These are phyloP conservation scores for Heliconius cydno DNA, from an alignment of 2,888 invertebrate genomes.

Conservation along the genomic window DNA sequence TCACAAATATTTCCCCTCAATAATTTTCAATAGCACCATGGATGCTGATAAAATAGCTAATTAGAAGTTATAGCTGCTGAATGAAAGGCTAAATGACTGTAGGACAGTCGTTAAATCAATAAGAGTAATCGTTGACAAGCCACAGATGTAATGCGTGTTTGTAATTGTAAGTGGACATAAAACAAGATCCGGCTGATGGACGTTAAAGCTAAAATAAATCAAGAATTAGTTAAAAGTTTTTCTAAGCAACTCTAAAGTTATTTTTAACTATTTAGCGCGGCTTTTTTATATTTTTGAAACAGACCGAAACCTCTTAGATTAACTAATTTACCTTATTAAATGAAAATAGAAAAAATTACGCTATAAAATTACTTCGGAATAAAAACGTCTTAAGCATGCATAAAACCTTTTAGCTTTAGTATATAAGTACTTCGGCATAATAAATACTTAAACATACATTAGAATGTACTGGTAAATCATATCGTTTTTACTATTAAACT, in stretches of 20 bases:
- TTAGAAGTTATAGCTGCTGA: slow-evolving; percentile 73
- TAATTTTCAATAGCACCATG: not conserved
- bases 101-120: slow-evolving; percentile 66
- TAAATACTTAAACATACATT: not conserved
- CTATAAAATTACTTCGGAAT: not conserved
- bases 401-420: not conserved
- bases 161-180: slow-evolving; percentile 49
- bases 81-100: slow-evolving; percentile 64
- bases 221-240: slow-evolving; percentile 16
- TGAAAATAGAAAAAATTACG: not conserved
- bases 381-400: not conserved
- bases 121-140: slow-evolving; percentile 64
- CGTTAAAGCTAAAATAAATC: not conserved
- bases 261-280: not conserved
- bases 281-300: not conserved
- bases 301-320: not conserved
- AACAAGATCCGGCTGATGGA: not conserved
- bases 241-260: not conserved
- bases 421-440: not conserved
- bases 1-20: not conserved
- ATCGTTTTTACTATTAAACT: not conserved
- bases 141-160: slow-evolving; percentile 49
- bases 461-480: not conserved
- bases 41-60: slow-evolving; percentile 60
- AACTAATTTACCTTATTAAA: not conserved